These are phyloP conservation scores for Riptortus pedestris DNA, from an alignment of 1,140 invertebrate species.

Conservation along the genomic window DNA sequence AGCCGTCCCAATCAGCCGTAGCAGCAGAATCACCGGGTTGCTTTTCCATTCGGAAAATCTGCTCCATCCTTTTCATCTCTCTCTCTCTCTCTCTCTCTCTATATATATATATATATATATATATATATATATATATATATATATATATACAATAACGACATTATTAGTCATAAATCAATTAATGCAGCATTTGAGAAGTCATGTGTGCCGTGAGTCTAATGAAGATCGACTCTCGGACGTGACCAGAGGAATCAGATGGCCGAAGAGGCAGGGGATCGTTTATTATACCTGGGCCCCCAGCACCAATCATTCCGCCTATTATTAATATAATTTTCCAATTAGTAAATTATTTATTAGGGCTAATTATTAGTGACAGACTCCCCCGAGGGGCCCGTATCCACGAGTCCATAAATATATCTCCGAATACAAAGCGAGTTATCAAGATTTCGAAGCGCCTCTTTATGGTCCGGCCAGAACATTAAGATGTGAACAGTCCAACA, in stretches of 20 bases:
- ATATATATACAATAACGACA: no score
- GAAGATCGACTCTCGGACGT: no score
- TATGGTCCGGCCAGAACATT: not conserved
- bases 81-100: no score
- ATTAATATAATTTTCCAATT: conserved; percentile 18
- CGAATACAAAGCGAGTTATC: conserved; percentile 10
- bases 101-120: no score
- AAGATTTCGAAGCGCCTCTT: conserved; percentile 1
- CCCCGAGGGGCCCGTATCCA: conserved; percentile 1
- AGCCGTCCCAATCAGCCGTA: no score
- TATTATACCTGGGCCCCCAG: not conserved
- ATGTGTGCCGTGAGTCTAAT: no score
- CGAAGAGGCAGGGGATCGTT: not conserved
- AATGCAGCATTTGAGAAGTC: no score
- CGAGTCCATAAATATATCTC: conserved; percentile 5
- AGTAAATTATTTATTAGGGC: conserved; percentile 12
- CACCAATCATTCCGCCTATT: not conserved
- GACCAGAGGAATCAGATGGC: not conserved
- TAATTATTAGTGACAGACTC: conserved; percentile 15
- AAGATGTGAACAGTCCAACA: conserved; percentile 4
- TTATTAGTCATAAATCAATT: no score
- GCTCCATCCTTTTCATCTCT: no score
- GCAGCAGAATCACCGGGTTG: no score
- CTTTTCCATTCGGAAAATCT: no score
- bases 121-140: no score